Evolutionary conservation across 2,113 vertebrate genomes (phyloP), one percentile per base, ranked within the genome.

Genomic region (Silurus meridionalis): DNA sequence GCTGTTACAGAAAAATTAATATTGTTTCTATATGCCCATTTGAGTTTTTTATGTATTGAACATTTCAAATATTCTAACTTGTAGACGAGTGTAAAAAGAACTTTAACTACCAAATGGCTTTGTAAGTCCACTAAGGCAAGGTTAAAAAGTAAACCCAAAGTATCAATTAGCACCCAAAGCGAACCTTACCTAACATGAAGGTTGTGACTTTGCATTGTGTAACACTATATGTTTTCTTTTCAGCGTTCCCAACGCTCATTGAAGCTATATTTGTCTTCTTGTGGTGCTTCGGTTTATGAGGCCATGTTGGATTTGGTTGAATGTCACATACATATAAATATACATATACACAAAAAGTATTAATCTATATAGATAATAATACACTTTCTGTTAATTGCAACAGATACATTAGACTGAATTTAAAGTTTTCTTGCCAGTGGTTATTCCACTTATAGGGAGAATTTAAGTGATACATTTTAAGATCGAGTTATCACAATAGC

Each of bases 151-250:
- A 57, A 37, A 52, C 78, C 66, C 11, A n/a, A 71, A 52, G 63
- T 89, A 86, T 86, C 63, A 84, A 89, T 84, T 58, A n/a, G 52
- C 5, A 8, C 15, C 37, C 58, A 63, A 80, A 84, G 11, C 17
- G 71, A 46, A 75, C 50, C 57, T 84, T 17, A 23, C 75, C 28
- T 25, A 66, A 71, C 48, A 37, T 78, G 88, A 92, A 90, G 90
- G 90, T 90, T 86, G 80, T 83, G 58, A 77, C n/a, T 84, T 60
- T 80, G 75, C 13, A 53, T 14, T 61, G 72, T 52, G 19, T 60
- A 79, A 84, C 21, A 50, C 13, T 69, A 86, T 75, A 21, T 82
- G 10, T 55, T 28, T 61, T 46, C 19, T 75, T 19, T 64, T 17
- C 64, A 46, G 61, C 6, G 37, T 46, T 52, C 80, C 71, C 13